Evolutionary conservation across 2,888 invertebrate genomes (phyloP), one percentile per base, ranked within the genome.

Genomic region (Cecidostiba fungosa): DNA sequence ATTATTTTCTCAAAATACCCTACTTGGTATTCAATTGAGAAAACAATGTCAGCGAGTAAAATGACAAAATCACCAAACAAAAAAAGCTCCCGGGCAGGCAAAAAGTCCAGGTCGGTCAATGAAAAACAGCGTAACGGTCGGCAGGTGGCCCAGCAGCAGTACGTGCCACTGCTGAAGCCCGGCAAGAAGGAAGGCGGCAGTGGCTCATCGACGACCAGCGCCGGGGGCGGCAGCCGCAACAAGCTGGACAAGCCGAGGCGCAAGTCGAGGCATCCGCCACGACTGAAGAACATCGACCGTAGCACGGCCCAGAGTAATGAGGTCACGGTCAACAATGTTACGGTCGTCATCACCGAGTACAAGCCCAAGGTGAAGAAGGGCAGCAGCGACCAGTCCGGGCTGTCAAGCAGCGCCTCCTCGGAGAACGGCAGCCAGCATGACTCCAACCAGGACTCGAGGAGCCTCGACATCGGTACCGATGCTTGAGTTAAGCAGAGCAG

Each of bases 281-380:
- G 98, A 88, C 96, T 98, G 92, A 98, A 97, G 94, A 98, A 98
- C 94, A 97, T 98, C 85, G 99, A 99, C 93, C 95, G 98, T 81
- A 98, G 97, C 92, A 97, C 97, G 50, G 98, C 98, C 39, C 97
- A 98, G 93, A 98, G 98, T 85, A 96, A 98, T 94, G 98, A 98
- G 94, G 98, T 99, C 90, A 99, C 99, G 77, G 99, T 99, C 54
- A 99, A 98, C 93, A 98, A 98, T 91, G 98, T 99, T 86, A 99
- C 99, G 77, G 99, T 99, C 87, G 97, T 98, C 89, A 98, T 99
- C 93, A 99, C 99, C 85, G 99, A 99, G 94, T 99, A 98, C 93
- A 97, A 97, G 93, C 97, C 97, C 89, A 98, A 98, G 90, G 91
- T 91, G 81, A 93, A 93, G 88, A 93, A 93, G 82, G 91, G 90